Evolutionary conservation across 2,797 vertebrate species (phyloP).

Genomic region (Chiropotes sagulatus): DNA sequence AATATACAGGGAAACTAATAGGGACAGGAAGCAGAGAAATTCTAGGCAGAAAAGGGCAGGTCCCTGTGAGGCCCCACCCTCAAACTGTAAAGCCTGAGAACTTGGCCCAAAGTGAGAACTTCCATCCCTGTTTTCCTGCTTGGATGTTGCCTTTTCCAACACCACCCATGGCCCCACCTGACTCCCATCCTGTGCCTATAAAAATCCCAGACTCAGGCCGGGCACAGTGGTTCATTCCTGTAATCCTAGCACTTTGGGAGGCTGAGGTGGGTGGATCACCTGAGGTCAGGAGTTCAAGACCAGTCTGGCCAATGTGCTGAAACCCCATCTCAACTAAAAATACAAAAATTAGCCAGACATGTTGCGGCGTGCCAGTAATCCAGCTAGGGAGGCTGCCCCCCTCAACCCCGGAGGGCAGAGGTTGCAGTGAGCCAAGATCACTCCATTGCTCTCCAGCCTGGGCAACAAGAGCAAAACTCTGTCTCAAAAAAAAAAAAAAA

Average conservation of each 20-base stretch:
- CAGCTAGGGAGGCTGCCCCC: neutral
- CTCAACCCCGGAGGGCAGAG: neutral
- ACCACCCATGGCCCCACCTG: neutral
- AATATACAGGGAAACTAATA: neutral
- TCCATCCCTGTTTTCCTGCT: neutral
- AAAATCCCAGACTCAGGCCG: neutral
- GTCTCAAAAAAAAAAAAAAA: accelerated
- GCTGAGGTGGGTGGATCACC: neutral
- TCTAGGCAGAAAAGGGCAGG: neutral
- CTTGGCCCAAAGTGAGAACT: neutral
- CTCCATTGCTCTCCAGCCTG: neutral
- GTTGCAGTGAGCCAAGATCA: neutral
- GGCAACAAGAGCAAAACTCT: neutral
- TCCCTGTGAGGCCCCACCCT: neutral
- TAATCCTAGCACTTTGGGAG: neutral
- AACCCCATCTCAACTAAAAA: neutral
- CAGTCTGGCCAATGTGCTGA: neutral
- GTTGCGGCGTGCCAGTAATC: neutral
- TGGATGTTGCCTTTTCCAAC: neutral
- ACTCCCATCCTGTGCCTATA: neutral
- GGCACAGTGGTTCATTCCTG: too few relatives aligned
- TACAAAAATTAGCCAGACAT: neutral
- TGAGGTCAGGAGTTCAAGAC: neutral
- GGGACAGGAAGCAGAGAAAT: neutral
- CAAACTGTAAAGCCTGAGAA: neutral